phyloP scores from a whole-genome alignment of 2,113 vertebrate species.

The Mus musculus region DNA sequence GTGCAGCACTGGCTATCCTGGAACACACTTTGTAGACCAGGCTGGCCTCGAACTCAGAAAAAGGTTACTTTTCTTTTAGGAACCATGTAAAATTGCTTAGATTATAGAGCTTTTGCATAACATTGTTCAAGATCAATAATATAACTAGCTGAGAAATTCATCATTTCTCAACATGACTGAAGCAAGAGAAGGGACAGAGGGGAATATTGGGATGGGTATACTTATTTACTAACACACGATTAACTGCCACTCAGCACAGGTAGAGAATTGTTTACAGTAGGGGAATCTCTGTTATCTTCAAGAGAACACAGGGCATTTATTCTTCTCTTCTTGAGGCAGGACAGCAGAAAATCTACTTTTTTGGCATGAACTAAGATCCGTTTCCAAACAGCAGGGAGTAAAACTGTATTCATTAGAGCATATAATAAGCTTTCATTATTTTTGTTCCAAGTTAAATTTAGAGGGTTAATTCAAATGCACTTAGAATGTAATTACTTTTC shows the following conservation, averaged over 20 bases:
- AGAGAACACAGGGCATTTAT: not conserved
- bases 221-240: not conserved
- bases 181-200: not conserved
- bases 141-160: not conserved
- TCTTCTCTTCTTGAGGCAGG: not conserved
- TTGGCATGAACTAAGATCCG: not conserved
- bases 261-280: not conserved
- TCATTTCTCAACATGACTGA: not conserved
- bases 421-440: conserved; percentile 43
- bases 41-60: too few relatives aligned
- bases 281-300: not conserved
- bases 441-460: conserved; percentile 61
- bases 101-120: not conserved
- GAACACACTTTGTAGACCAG: too few relatives aligned
- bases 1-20: too few relatives aligned
- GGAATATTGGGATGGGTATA: not conserved
- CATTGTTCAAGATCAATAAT: not conserved
- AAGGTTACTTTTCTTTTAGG: not conserved
- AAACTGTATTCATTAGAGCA: conserved; percentile 41
- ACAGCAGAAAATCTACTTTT: not conserved
- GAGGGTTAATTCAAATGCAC: conserved; percentile 54
- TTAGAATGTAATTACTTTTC: conserved; percentile 58
- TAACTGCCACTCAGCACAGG: not conserved
- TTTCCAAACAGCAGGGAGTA: not conserved
- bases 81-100: not conserved